These are phyloP conservation scores for Brachyistius frenatus DNA, from an alignment of 2,113 vertebrate genomes.

Conservation along the genomic window DNA sequence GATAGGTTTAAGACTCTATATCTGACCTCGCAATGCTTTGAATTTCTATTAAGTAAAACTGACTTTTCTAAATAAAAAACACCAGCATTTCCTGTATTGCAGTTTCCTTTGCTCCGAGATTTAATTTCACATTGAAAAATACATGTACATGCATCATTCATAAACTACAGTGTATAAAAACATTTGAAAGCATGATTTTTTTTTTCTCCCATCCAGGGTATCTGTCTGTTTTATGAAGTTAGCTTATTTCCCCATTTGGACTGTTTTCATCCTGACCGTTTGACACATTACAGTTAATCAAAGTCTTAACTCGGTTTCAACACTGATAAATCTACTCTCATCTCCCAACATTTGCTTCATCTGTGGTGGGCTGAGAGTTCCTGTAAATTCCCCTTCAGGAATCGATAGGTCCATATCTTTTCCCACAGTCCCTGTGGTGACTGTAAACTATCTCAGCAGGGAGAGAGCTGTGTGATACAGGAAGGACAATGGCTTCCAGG, in stretches of 20 bases:
- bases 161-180: constrained; percentile 19
- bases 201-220: not conserved
- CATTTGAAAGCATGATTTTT: constrained; percentile 13
- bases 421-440: constrained; percentile 14
- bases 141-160: constrained; percentile 15
- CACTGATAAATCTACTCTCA: constrained; percentile 38
- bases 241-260: constrained; percentile 27
- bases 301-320: constrained; percentile 33
- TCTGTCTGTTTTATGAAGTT: constrained; percentile 38
- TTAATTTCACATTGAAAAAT: constrained; percentile 1
- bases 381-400: constrained; percentile 51
- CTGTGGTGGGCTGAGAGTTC: constrained; percentile 30
- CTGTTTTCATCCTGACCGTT: constrained; percentile 31
- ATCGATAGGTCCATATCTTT: constrained; percentile 50
- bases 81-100: not conserved
- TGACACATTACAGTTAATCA: constrained; percentile 49
- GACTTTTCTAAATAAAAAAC: constrained; percentile 12
- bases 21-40: constrained; percentile 12
- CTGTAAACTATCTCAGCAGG: constrained; percentile 31
- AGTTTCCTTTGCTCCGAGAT: constrained; percentile 13
- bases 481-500: constrained; percentile 9
- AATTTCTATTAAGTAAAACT: constrained; percentile 29
- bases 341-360: constrained; percentile 32
- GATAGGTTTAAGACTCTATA: not conserved
- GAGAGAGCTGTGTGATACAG: constrained; percentile 8